A percentile compares a stretch with the other conserved stretches of the same genome.
These are phyloP conservation scores for Agrotis segetum DNA, from an alignment of 2,888 invertebrate species.

Conservation along the genomic window DNA sequence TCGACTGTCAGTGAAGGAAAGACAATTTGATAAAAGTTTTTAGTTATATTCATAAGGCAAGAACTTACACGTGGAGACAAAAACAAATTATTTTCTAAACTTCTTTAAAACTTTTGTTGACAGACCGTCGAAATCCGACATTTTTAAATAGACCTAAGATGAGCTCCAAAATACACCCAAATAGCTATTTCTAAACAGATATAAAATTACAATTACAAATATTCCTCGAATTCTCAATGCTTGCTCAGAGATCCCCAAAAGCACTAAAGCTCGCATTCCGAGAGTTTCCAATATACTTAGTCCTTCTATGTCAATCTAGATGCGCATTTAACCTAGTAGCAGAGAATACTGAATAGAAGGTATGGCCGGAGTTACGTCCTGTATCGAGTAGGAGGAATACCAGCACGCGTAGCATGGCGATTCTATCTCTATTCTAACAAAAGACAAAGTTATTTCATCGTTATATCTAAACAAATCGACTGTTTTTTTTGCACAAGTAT, in stretches of 20 bases:
- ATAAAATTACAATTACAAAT: conserved; percentile 28
- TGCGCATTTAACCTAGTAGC: conserved; percentile 16
- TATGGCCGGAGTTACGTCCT: not conserved
- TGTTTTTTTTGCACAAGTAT: too few relatives aligned
- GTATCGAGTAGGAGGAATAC: not conserved
- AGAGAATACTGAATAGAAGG: conserved; percentile 26
- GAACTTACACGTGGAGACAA: too few relatives aligned
- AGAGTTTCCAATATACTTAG: conserved; percentile 30
- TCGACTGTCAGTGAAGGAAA: too few relatives aligned
- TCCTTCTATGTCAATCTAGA: conserved; percentile 18
- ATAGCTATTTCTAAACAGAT: conserved; percentile 9
- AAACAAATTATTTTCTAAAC: not conserved
- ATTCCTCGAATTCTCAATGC: not conserved
- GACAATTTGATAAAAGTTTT: too few relatives aligned
- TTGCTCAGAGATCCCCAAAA: not conserved
- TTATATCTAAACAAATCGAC: too few relatives aligned
- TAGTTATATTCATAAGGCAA: too few relatives aligned
- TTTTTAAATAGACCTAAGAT: not conserved
- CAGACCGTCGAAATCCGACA: not conserved
- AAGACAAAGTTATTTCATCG: too few relatives aligned
- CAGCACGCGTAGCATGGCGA: too few relatives aligned
- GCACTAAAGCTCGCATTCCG: conserved; percentile 23
- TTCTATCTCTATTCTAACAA: too few relatives aligned
- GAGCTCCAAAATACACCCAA: not conserved
- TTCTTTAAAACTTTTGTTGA: not conserved